A percentile compares a stretch with the other conserved stretches of the same genome.
Conservation (phyloP, 2,888 invertebrate genomes). For the Oscheius sp. region DNA sequence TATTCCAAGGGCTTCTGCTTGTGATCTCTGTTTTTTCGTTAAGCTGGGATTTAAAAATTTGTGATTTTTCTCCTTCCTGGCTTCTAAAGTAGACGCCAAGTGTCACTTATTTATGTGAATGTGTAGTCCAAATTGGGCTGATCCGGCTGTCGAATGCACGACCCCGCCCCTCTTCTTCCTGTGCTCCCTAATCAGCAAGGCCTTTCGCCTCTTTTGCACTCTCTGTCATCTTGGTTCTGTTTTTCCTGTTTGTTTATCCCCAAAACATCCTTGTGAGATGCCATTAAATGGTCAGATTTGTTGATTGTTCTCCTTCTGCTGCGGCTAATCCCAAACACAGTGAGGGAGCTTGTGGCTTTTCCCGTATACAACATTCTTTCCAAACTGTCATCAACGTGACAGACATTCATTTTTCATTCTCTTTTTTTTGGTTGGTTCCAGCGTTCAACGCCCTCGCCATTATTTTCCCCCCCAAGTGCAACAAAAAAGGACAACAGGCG, state of each 20-base stretch:
- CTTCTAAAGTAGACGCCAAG: slow-evolving; percentile 16
- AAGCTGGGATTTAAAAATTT: too few relatives aligned
- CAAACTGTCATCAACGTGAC: neutral
- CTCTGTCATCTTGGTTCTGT: neutral
- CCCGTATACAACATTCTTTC: neutral
- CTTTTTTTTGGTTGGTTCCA: too few relatives aligned
- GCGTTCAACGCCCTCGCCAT: neutral
- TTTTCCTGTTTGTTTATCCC: slow-evolving; percentile 9
- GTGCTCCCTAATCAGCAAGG: slow-evolving; percentile 36
- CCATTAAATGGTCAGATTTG: slow-evolving; percentile 14
- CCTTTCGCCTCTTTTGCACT: slow-evolving; percentile 22
- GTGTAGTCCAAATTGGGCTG: slow-evolving; percentile 35
- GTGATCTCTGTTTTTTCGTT: too few relatives aligned
- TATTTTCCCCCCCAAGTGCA: neutral
- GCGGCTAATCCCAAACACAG: neutral
- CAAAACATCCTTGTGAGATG: neutral
- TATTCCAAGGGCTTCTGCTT: neutral
- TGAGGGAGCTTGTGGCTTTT: neutral
- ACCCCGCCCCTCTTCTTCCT: slow-evolving; percentile 35
- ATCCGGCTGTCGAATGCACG: slow-evolving; percentile 37
- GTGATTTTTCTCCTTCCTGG: too few relatives aligned
- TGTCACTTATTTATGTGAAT: slow-evolving; percentile 33
- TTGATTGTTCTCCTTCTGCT: slow-evolving; percentile 26
- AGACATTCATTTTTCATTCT: too few relatives aligned
- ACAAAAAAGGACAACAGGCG: slow-evolving; percentile 31